These are phyloP conservation scores for Nixonia krombeini DNA, from an alignment of 1,140 invertebrate species.

Conservation along the genomic window DNA sequence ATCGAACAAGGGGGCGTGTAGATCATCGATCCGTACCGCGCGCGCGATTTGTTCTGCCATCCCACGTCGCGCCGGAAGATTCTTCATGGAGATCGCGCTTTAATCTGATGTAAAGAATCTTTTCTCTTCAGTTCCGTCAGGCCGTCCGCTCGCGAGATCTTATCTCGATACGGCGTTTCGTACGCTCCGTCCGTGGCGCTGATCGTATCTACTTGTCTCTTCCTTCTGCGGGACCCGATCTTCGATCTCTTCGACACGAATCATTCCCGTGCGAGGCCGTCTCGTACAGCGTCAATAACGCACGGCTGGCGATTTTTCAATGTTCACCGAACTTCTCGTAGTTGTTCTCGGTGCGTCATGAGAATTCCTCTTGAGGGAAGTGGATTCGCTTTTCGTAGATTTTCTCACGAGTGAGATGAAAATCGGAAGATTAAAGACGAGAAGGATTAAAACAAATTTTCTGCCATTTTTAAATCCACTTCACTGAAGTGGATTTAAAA, in stretches of 20 bases:
- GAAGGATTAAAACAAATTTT: no score
- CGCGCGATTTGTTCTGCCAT: slow-evolving; percentile 43
- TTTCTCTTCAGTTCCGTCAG: slow-evolving; percentile 34
- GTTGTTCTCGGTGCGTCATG: no score
- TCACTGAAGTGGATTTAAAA: no score
- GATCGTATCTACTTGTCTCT: slow-evolving; percentile 11
- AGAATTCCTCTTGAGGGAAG: no score
- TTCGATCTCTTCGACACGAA: neutral
- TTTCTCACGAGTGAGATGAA: no score
- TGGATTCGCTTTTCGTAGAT: no score
- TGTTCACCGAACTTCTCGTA: no score
- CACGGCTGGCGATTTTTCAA: no score
- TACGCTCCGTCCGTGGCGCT: slow-evolving; percentile 17
- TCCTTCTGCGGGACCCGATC: neutral
- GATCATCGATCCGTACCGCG: slow-evolving; percentile 20
- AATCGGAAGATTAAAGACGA: no score
- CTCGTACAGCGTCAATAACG: no score
- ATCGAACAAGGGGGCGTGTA: slow-evolving; percentile 34
- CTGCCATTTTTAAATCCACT: no score
- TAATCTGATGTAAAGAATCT: slow-evolving; percentile 53
- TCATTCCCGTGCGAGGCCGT: no score
- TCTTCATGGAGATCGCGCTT: slow-evolving; percentile 36
- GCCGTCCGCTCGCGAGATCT: slow-evolving; percentile 41
- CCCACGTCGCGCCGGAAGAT: slow-evolving; percentile 22
- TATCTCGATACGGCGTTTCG: slow-evolving; percentile 40